Evolutionary conservation across 2,113 vertebrate genomes (phyloP), one percentile per base, ranked within the genome.

Genomic region (Thinocorus orbignyianus): DNA sequence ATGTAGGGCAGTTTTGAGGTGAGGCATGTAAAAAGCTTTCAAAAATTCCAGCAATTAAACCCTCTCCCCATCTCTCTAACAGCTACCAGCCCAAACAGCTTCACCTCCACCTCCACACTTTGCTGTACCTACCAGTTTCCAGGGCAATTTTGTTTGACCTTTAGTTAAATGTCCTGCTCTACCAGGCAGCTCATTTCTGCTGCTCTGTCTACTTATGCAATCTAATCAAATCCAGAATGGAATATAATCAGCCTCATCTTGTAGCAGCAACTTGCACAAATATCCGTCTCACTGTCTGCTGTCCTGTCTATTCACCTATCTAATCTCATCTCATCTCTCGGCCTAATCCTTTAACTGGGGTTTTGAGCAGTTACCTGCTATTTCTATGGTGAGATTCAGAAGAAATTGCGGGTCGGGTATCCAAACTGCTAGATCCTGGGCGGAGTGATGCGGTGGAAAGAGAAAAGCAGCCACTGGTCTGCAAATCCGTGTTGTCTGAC

Each of bases 91-190:
- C 76, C 82, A 64, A 85, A 39, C 83, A 72, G 41, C 92, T 92
- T 86, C 79, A 69, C 88, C 72, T 88, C 93, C 77, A n/a, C 30
- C 88, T 92, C 78, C 68, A 65, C 83, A 51, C 92, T 85, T 79
- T 52, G 62, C 86, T 85, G 65, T 91, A 46, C n/a, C 70, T 54
- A 79, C 86, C 54, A 90, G 72, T 91, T 96, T 96, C 88, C 78
- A 93, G 92, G 86, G 93, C 96, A 96, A 97, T 96, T 96, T 97
- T 91, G 58, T 92, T 70, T 96, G 96, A 97, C 96, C 96, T 97
- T 97, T 96, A 93, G 93, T 95, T 96, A 95, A 95, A 96, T 94
- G 92, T 93, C 95, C 96, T 96, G 86, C 96, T 91, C 81, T 96
- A 85, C 73, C 93, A 95, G 93, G 92, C 95, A 93, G 86, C 91